Percentiles rank a stretch among this genome's conserved stretches.
These are phyloP conservation scores for Escarpia spicata DNA, from an alignment of 2,888 invertebrate species.

Conservation along the genomic window DNA sequence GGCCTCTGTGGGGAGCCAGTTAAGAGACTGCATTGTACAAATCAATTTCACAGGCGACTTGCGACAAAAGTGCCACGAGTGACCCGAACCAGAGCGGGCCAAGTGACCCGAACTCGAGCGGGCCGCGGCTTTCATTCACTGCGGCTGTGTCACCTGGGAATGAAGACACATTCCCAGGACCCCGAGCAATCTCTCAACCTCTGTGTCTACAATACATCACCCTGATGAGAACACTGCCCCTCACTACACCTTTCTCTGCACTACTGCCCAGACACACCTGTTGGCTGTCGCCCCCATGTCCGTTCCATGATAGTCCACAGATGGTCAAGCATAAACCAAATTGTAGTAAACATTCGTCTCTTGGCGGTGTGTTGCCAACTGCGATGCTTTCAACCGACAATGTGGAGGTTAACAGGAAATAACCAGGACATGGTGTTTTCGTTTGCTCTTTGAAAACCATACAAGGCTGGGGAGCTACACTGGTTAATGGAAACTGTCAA, in stretches of 20 bases:
- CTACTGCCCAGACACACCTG: not conserved
- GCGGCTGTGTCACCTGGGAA: constrained; percentile 8
- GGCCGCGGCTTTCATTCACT: not conserved
- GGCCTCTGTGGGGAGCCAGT: not conserved
- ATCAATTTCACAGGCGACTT: constrained; percentile 16
- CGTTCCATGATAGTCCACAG: not conserved
- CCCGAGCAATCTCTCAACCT: not conserved
- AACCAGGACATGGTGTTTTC: not conserved
- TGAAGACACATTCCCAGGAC: constrained; percentile 16
- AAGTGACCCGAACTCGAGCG: not conserved
- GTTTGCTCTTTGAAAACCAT: not conserved
- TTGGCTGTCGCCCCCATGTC: not conserved
- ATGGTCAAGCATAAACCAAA: not conserved
- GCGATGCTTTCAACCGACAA: not conserved
- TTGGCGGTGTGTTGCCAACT: not conserved
- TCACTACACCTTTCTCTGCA: not conserved
- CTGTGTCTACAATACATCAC: constrained; percentile 10
- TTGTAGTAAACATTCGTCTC: not conserved
- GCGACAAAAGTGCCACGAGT: not conserved
- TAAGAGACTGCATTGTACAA: not conserved
- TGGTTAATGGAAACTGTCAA: too few relatives aligned
- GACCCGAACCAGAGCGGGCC: not conserved
- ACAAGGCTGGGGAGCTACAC: not conserved
- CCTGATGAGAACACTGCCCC: not conserved
- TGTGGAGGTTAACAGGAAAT: not conserved